phyloP scores from a whole-genome alignment of 1,140 invertebrate species.

The Drosophila kepulauana region DNA sequence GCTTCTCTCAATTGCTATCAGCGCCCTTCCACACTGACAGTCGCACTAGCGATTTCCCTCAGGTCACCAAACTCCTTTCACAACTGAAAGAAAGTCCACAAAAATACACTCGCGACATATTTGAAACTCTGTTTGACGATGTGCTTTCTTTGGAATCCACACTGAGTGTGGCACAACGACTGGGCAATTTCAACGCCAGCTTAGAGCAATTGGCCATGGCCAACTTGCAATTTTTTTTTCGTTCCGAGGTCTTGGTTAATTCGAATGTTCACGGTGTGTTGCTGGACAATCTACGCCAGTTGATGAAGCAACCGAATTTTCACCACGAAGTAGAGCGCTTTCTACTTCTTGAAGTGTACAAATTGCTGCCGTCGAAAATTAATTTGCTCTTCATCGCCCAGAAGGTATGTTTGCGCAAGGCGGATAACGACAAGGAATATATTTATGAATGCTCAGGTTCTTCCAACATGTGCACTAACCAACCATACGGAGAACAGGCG shows the following conservation, averaged over 20 bases:
- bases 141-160: slow-evolving; percentile 56
- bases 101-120: slow-evolving; percentile 61
- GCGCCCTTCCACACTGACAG: slow-evolving; percentile 63
- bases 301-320: slow-evolving; percentile 27
- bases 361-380: background rate
- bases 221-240: too few species aligned
- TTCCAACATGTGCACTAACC: slow-evolving; percentile 56
- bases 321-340: too few species aligned
- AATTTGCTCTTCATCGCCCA: slow-evolving; percentile 53
- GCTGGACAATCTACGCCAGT: background rate
- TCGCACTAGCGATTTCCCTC: slow-evolving; percentile 44
- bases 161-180: slow-evolving; percentile 48
- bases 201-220: too few species aligned
- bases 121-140: slow-evolving; percentile 49
- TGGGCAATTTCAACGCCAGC: too few species aligned
- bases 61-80: slow-evolving; percentile 44
- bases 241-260: too few species aligned
- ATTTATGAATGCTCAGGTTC: slow-evolving; percentile 58
- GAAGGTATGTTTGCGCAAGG: slow-evolving; percentile 65
- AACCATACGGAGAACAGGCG: slow-evolving; percentile 53
- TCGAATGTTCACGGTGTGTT: background rate
- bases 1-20: slow-evolving; percentile 59
- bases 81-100: slow-evolving; percentile 46
- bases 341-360: too few species aligned
- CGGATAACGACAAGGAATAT: slow-evolving; percentile 49